phyloP scores from a whole-genome alignment of 1,140 invertebrate genomes.

The Chrysomallon squamiferum region DNA sequence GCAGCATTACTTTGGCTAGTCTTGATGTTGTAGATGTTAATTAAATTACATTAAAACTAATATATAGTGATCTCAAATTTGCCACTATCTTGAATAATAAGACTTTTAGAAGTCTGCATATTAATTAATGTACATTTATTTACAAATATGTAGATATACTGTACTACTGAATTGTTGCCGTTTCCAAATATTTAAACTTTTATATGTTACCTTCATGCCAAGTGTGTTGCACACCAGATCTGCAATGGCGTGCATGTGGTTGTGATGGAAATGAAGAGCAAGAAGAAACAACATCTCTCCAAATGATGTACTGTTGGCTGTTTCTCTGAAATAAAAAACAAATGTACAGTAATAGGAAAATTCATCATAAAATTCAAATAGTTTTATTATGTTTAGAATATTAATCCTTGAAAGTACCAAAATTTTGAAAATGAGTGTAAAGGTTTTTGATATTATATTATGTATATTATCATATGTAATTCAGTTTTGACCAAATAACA shows the following conservation, averaged over 20 bases:
- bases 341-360: background rate
- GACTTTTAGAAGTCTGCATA: too few species aligned
- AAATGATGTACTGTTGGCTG: constrained; percentile 68
- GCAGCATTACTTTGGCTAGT: too few species aligned
- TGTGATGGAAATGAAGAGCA: constrained; percentile 96
- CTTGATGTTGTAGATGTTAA: too few species aligned
- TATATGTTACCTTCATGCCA: constrained; percentile 86
- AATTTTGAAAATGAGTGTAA: background rate
- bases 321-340: constrained; percentile 43
- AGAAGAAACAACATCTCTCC: constrained; percentile 96
- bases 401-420: background rate
- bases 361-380: background rate
- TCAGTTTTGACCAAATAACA: too few species aligned
- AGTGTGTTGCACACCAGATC: constrained; percentile 93
- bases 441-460: background rate
- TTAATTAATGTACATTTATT: too few species aligned
- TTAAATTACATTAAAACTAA: too few species aligned
- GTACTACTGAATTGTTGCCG: too few species aligned
- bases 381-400: background rate
- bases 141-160: too few species aligned
- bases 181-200: too few species aligned
- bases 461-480: constrained; percentile 16
- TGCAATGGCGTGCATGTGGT: constrained; percentile 86
- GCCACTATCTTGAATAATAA: too few species aligned
- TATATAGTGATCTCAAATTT: too few species aligned